Base-by-base conservation (phyloP, 1,140 invertebrate genomes). In the Mercenaria mercenaria region DNA sequence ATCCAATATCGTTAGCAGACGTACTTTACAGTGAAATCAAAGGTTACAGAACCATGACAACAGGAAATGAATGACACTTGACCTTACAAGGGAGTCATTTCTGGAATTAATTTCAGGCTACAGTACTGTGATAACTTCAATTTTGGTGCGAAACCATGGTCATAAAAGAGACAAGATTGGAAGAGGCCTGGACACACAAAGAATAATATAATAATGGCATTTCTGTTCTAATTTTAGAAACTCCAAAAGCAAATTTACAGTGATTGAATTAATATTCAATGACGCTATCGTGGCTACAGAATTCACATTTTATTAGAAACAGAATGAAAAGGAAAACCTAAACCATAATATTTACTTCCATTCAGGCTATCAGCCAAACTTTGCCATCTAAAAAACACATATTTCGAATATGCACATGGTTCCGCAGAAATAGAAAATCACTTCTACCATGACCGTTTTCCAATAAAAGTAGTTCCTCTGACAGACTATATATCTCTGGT, bases 41-140 rank as follows among this genome's bases (percentile, higher is more conserved):
- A 77, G 74, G 74, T 77, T 77, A 47, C 6, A 26, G 43, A 77
- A 77, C 74, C 43, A 79, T 79, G 76, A 79, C 76, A 79, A 79
- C 47, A 20, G 47, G 50, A 56, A 52, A 32, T 34, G 26, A 37
- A n/a, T 79, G 76, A 32, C 76, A 79, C 47, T 79, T 79, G n/a
- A 41, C 37, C 18, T 50, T 79, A 37, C 32, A 79, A 32, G 47
- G 76, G 76, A 32, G 47, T 50, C 6, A 50, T 52, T 56, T 56
- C 76, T 79, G 26, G 47, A 52, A 79, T 79, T 56, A 79, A 79
- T 79, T 59, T 50, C 43, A 59, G 76, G 43, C 76, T 79, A 34
- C 13, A 52, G 0, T 79, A 10, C 43, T 26, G n/a, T 32, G 1
- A 26, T 52, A 50, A 77, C 52, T 77, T 77, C 69, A 74, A 74